These are phyloP conservation scores for Vireo altiloquus DNA, from an alignment of 2,113 vertebrate species.

Conservation along the genomic window DNA sequence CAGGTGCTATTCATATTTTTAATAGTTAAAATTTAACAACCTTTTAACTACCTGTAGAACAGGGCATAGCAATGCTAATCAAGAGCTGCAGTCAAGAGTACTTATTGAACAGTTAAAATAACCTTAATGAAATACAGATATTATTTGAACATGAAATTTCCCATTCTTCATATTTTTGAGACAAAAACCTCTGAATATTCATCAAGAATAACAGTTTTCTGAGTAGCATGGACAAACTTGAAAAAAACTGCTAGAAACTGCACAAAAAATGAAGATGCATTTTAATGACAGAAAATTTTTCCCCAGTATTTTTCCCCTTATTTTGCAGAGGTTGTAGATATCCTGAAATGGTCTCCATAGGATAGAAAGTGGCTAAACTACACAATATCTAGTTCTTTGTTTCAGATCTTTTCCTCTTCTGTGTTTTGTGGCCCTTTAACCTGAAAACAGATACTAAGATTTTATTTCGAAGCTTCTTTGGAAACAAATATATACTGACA, in stretches of 20 bases:
- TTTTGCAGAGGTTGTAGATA: neutral
- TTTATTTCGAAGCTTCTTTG: neutral
- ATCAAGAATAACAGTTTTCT: neutral
- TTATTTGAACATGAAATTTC: neutral
- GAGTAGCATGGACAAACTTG: neutral
- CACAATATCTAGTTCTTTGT: neutral
- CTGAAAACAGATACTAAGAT: accelerated
- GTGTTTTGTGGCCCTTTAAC: neutral
- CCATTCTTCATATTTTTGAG: neutral
- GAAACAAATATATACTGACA: neutral
- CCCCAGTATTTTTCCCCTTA: neutral
- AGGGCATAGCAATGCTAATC: neutral
- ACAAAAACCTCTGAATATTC: neutral
- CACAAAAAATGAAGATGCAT: neutral
- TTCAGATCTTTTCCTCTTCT: neutral
- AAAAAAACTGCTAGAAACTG: neutral
- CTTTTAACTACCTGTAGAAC: neutral
- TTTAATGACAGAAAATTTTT: neutral
- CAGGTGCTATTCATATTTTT: neutral
- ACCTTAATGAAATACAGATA: neutral
- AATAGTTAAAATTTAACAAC: neutral
- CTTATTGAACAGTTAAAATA: neutral
- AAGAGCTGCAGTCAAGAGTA: neutral
- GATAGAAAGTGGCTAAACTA: neutral
- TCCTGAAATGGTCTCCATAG: neutral